These are phyloP conservation scores for Athalia cordata DNA, from an alignment of 2,888 invertebrate species.

Conservation along the genomic window DNA sequence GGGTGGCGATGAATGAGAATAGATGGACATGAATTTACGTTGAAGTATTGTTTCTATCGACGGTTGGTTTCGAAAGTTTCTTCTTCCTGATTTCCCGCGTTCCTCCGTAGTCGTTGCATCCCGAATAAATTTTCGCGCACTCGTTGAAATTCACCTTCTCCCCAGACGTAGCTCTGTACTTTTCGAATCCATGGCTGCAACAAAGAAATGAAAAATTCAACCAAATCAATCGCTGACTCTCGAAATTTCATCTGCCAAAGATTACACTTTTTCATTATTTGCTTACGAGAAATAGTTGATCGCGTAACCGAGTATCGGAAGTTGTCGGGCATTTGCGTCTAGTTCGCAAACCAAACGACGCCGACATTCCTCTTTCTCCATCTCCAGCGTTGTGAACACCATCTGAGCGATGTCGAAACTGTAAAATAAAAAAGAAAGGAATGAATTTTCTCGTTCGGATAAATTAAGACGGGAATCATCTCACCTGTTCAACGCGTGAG, in stretches of 20 bases:
- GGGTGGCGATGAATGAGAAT: no score
- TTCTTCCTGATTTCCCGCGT: conserved; percentile 15
- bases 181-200: conserved; percentile 43
- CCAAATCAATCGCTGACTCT: background rate
- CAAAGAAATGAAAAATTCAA: background rate
- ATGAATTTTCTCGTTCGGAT: background rate
- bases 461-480: background rate
- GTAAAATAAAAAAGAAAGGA: conserved; percentile 2
- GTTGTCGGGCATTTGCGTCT: conserved; percentile 36
- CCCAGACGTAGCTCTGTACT: conserved; percentile 27
- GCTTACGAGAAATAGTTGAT: conserved; percentile 44
- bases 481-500: conserved; percentile 38
- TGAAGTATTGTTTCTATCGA: conserved; percentile 4
- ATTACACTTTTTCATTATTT: background rate
- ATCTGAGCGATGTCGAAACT: conserved; percentile 52
- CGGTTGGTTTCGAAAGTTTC: conserved; percentile 1
- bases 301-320: conserved; percentile 39
- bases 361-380: conserved; percentile 50
- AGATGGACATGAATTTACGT: background rate
- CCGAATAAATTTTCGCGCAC: conserved; percentile 37
- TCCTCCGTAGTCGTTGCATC: conserved; percentile 27
- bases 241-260: background rate
- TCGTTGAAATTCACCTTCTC: conserved; percentile 25
- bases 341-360: conserved; percentile 52
- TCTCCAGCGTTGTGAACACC: conserved; percentile 48